Evolutionary conservation across 2,888 invertebrate genomes (phyloP).

Genomic region (Drosophila kanekoi): DNA sequence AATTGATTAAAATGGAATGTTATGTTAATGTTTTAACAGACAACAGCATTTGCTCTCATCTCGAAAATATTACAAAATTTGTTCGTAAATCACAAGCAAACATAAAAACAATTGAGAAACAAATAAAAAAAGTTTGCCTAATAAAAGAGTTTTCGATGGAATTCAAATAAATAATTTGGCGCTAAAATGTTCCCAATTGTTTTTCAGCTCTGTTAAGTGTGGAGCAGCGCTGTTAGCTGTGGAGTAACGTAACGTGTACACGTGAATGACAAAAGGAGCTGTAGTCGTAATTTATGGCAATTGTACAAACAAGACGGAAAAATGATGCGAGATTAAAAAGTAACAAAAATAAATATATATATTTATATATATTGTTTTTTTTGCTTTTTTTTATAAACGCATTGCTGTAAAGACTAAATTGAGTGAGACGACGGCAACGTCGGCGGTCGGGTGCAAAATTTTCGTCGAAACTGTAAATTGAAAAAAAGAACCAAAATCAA

Average conservation of each 20-base stretch:
- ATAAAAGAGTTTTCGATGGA: background rate
- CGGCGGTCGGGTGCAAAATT: conserved; percentile 17
- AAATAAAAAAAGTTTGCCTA: background rate
- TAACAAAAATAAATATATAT: conserved; percentile 8
- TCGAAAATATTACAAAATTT: background rate
- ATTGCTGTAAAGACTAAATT: conserved; percentile 20
- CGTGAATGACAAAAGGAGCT: conserved; percentile 37
- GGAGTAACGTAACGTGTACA: conserved; percentile 32
- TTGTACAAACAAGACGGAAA: conserved; percentile 45
- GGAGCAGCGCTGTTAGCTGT: conserved; percentile 19
- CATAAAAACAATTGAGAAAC: background rate
- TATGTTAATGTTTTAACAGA: background rate
- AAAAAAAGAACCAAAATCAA: conserved; percentile 3
- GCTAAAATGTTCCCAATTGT: background rate
- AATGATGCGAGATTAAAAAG: conserved; percentile 36
- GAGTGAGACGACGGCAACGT: conserved; percentile 16
- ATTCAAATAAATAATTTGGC: conserved; percentile 14
- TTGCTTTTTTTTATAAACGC: conserved; percentile 30
- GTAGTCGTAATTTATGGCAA: conserved; percentile 39
- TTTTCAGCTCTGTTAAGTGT: conserved; percentile 6
- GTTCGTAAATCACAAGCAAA: background rate
- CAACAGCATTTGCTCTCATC: no score
- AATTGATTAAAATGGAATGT: background rate
- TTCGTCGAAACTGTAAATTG: conserved; percentile 10
- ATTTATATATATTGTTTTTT: conserved; percentile 5